Evolutionary conservation across 2,888 invertebrate genomes (phyloP).

Genomic region (Tiphia femorata): DNA sequence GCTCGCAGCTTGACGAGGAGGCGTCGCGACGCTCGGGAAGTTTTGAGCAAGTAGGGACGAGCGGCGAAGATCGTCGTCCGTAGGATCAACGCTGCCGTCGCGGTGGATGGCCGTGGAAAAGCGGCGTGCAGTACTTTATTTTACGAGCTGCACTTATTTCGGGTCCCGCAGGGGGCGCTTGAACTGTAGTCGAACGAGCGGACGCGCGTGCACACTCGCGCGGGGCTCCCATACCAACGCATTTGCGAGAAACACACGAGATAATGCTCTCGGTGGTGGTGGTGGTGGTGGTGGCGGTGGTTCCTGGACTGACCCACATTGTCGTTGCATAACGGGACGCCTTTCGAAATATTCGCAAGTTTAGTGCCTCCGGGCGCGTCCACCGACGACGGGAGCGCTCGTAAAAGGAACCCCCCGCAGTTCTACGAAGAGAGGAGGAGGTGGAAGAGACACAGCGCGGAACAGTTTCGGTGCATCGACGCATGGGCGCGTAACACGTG

Average conservation of each 20-base stretch:
- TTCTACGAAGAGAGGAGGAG: slow-evolving; percentile 24
- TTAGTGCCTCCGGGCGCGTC: slow-evolving; percentile 45
- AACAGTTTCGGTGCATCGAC: not conserved
- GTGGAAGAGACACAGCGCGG: not conserved
- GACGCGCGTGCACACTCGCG: slow-evolving; percentile 5
- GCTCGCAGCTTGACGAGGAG: too few species aligned
- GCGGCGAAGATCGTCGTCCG: too few species aligned
- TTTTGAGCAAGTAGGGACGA: not conserved
- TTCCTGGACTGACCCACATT: slow-evolving; percentile 57
- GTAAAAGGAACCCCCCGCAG: slow-evolving; percentile 46
- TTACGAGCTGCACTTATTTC: slow-evolving; percentile 59
- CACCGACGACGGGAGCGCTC: slow-evolving; percentile 37
- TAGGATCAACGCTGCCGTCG: slow-evolving; percentile 25
- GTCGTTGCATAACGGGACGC: slow-evolving; percentile 59
- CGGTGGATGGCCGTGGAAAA: slow-evolving; percentile 39
- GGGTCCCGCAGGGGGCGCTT: slow-evolving; percentile 46
- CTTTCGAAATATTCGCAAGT: slow-evolving; percentile 55
- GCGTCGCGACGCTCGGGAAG: not conserved
- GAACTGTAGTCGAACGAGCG: slow-evolving; percentile 31
- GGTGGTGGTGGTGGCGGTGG: too few species aligned
- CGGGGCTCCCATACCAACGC: not conserved
- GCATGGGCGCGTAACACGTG: not conserved
- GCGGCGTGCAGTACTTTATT: slow-evolving; percentile 54
- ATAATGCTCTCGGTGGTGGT: not conserved
- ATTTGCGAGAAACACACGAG: not conserved